These are phyloP conservation scores for Petrocephalus zakoni DNA, from an alignment of 2,113 vertebrate genomes.

Conservation along the genomic window DNA sequence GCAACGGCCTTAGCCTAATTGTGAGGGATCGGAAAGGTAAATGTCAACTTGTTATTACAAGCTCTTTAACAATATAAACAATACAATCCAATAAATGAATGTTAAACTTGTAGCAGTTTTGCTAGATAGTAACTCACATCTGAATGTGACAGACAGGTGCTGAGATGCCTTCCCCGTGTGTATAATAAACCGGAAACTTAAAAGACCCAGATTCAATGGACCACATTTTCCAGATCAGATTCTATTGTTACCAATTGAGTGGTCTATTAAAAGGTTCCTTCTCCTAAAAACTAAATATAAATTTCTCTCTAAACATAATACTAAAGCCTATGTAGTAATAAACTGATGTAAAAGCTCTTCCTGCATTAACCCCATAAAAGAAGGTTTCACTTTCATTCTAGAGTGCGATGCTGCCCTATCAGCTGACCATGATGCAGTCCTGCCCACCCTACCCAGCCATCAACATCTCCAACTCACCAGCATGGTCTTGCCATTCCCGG, in stretches of 20 bases:
- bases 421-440: background rate
- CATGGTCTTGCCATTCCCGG: conserved; percentile 98
- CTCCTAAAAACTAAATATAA: background rate
- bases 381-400: background rate
- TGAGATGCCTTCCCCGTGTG: background rate
- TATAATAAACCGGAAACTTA: background rate
- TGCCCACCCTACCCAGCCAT: too few species aligned
- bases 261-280: background rate
- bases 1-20: conserved; percentile 91
- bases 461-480: conserved; percentile 64
- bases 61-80: background rate
- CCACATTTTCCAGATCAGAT: background rate
- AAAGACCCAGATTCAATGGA: background rate
- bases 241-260: too few species aligned
- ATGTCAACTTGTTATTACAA: background rate
- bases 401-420: background rate
- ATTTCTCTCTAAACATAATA: background rate
- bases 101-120: background rate
- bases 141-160: background rate
- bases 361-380: background rate
- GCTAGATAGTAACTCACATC: background rate
- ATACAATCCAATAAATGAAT: background rate
- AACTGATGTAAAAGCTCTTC: too few species aligned
- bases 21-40: background rate
- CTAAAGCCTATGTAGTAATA: background rate